Evolutionary conservation across 2,888 invertebrate species (phyloP), one percentile per base, ranked within the genome.

Genomic region (Brachynemurus nebulosus): DNA sequence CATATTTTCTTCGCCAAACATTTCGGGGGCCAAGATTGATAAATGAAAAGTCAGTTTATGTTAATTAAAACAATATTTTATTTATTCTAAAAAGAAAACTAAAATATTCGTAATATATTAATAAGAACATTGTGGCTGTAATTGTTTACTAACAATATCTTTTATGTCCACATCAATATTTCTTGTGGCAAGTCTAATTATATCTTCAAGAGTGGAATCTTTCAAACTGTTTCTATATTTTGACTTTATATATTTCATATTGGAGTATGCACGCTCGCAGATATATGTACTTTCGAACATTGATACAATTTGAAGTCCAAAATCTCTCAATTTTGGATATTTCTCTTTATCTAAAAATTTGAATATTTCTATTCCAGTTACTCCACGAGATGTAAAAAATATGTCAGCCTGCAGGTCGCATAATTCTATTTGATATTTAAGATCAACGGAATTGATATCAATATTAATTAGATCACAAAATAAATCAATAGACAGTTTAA

Each of bases 141-240:
- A n/a, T n/a, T n/a, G n/a, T n/a, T n/a, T n/a, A n/a, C n/a, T 27
- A 35, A 35, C 17, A 35, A 16, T 35, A 12, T n/a, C 3, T n/a
- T 35, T 9, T 8, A 35, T 35, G 12, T 35, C 35, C 8, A 35
- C 35, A 12, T 35, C 35, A 35, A 35, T 12, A 35, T 35, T 35
- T 12, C 14, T 35, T 35, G 35, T 35, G 8, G 8, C 17, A 3
- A 3, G 14, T n/a, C 35, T 8, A 8, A 35, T 35, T 27, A 12
- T 12, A 27, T 27, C 11, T n/a, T n/a, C 2, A 27, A 27, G 3
- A 3, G 27, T n/a, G 3, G 9, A 4, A 27, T 27, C 27, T 27
- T 9, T n/a, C 27, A 27, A 5, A n/a, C 3, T n/a, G 12, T 9
- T n/a, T 27, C 27, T 27, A 6, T 27, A 27, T 12, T 27, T 27